Conservation (phyloP, 2,113 vertebrate species). For the Fregetta grallaria region DNA sequence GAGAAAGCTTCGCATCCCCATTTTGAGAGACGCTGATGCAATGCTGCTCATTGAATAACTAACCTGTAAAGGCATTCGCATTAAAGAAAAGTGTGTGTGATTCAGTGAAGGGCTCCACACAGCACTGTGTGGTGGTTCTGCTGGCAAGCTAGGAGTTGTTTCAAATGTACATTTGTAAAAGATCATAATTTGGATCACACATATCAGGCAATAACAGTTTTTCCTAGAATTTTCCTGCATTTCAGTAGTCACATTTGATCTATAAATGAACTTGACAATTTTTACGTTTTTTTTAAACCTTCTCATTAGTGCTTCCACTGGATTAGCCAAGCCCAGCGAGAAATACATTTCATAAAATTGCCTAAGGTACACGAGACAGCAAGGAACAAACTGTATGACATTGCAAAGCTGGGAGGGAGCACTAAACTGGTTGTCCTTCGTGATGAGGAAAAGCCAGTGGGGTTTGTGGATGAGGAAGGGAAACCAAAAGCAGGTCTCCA, state of each 20-base stretch:
- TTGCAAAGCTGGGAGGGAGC: background rate
- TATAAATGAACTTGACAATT: background rate
- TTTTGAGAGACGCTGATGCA: background rate
- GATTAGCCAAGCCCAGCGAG: background rate
- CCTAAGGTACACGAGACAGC: background rate
- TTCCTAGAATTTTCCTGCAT: background rate
- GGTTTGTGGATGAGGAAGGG: background rate
- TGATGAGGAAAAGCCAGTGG: background rate
- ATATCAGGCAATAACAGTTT: background rate
- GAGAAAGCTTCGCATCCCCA: background rate
- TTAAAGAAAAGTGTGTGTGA: background rate
- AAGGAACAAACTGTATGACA: background rate
- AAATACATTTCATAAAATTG: background rate
- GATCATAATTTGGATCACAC: background rate
- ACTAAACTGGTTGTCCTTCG: background rate
- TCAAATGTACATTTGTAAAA: background rate
- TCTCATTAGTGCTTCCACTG: background rate
- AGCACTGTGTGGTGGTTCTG: background rate
- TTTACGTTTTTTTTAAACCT: background rate
- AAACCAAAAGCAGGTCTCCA: background rate
- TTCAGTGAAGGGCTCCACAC: background rate
- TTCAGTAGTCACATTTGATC: background rate
- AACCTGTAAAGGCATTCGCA: background rate
- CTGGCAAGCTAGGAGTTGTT: background rate
- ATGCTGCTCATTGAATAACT: background rate